These are phyloP conservation scores for Uropetala carovei DNA, from an alignment of 2,888 invertebrate species.

Conservation along the genomic window DNA sequence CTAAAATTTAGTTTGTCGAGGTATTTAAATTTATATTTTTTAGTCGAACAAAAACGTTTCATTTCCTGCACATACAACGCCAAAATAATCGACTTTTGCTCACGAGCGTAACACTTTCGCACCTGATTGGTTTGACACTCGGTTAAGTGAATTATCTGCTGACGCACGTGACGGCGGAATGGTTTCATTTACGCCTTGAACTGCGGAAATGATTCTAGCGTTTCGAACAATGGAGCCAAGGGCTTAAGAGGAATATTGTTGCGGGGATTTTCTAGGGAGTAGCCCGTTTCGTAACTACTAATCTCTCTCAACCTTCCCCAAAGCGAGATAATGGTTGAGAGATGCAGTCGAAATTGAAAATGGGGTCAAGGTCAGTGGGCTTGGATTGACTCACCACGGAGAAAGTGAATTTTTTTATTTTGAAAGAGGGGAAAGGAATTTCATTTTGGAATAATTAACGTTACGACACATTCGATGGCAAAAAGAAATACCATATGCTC, in stretches of 20 bases:
- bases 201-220: not conserved
- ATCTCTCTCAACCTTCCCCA: not conserved
- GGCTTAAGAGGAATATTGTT: not conserved
- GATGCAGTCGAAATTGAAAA: conserved; percentile 18
- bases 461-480: not conserved
- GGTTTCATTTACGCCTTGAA: not conserved
- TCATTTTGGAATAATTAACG: conserved; percentile 18
- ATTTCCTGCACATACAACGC: too few species aligned
- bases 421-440: not conserved
- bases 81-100: not conserved
- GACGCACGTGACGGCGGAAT: not conserved
- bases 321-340: not conserved
- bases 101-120: not conserved
- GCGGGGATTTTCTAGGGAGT: not conserved
- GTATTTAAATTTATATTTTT: too few species aligned
- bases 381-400: not conserved
- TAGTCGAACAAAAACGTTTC: too few species aligned
- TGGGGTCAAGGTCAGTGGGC: conserved; percentile 49
- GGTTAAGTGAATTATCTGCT: not conserved
- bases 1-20: too few species aligned
- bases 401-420: not conserved
- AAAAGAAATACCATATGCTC: not conserved
- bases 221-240: not conserved
- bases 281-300: not conserved
- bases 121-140: not conserved